Evolutionary conservation across 2,888 invertebrate genomes (phyloP), one percentile per base, ranked within the genome.

Genomic region (Camponotus fellah): DNA sequence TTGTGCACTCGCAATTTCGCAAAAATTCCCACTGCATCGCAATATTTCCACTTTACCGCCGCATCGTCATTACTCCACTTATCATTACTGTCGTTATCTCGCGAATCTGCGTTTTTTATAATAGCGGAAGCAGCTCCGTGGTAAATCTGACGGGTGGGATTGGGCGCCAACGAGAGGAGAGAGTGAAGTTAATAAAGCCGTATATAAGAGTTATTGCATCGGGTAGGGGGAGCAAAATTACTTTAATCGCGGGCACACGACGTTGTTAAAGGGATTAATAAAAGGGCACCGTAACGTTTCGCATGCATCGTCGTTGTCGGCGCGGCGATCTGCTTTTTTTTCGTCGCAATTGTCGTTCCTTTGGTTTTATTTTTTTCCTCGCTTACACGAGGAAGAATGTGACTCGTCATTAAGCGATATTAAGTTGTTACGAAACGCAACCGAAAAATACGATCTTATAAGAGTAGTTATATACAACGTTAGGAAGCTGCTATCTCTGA

Each of bases 141-240:
- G 21, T 64, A 79, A 77, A 79, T 66, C 65, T 14, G 46, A 71
- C 40, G 71, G 21, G 34, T 12, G 21, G 53, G 26, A 58, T 58
- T 58, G 56, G 17, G 34, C 37, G 53, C 53, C 14, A 75, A 60
- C 58, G 75, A 68, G 74, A 74, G 68, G 75, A 68, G 74, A 74
- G 68, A 77, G 53, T 21, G 40, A 83, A 49, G 76, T 76, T 82
- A 76, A 83, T 76, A 83, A 68, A 62, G 32, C 53, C 21, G 17
- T 62, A 53, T 53, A 53, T 53, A 49, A 83, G 75, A 75, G 66
- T 26, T 74, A 6, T 26, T 26, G 26, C 72, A 32, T 53, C 40
- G 56, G 21, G 14, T 49, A 43, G 58, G 34, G 79, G 53, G 53
- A 40, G 37, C 26, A 21, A 71, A 71, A 80, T 71, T 71, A 75